phyloP scores from a whole-genome alignment of 1,140 invertebrate species.

The Zelostemma sp. region DNA sequence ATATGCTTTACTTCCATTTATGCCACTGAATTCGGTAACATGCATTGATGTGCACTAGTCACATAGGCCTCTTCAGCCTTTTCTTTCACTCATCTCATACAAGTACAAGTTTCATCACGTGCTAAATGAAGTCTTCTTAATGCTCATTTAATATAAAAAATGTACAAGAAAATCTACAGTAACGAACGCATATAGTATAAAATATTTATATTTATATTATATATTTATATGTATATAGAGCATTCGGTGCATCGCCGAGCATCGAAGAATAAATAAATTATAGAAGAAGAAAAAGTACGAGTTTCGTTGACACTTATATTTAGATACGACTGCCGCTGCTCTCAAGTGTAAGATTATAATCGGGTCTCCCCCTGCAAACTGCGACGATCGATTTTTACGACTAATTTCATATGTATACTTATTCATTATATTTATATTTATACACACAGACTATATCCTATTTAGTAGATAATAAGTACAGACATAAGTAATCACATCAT shows the following conservation, averaged over 20 bases:
- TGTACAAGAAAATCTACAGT: constrained; percentile 70
- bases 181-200: constrained; percentile 63
- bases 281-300: constrained; percentile 43
- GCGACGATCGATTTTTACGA: constrained; percentile 41
- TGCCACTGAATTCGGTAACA: constrained; percentile 18
- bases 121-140: constrained; percentile 56
- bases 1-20: constrained; percentile 25
- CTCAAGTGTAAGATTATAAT: constrained; percentile 34
- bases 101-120: constrained; percentile 48
- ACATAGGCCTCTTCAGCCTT: constrained; percentile 44
- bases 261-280: constrained; percentile 51
- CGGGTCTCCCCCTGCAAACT: constrained; percentile 36
- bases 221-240: constrained; percentile 51
- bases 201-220: constrained; percentile 53
- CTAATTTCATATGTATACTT: constrained; percentile 40
- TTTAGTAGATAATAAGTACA: constrained; percentile 31
- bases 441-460: constrained; percentile 32
- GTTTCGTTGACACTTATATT: constrained; percentile 46
- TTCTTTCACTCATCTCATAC: constrained; percentile 32
- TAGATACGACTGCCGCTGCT: constrained; percentile 48
- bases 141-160: constrained; percentile 67
- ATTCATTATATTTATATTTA: constrained; percentile 46
- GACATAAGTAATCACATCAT: too few relatives aligned
- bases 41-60: constrained; percentile 38
- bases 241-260: constrained; percentile 33